A percentile compares a stretch with the other conserved stretches of the same genome.
phyloP scores from a whole-genome alignment of 1,140 invertebrate genomes.

The Drosophila orosa region DNA sequence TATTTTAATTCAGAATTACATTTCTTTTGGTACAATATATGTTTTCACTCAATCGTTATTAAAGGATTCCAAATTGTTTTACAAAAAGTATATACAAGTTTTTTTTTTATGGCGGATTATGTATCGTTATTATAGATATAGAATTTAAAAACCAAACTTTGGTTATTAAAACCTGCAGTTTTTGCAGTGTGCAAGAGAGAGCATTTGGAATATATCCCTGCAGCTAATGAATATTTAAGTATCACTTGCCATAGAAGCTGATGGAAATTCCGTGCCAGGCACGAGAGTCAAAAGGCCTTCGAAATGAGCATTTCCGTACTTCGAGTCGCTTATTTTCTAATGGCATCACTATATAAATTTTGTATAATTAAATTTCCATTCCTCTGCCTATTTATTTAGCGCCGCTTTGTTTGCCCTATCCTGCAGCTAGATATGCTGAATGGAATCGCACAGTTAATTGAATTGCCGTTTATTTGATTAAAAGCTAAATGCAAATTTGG shows the following conservation, averaged over 20 bases:
- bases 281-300: slow-evolving; percentile 10
- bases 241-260: slow-evolving; percentile 59
- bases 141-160: background rate
- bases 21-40: too few species aligned
- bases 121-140: too few species aligned
- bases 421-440: slow-evolving; percentile 12
- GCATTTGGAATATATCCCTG: slow-evolving; percentile 61
- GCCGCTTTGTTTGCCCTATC: slow-evolving; percentile 26
- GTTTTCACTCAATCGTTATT: too few species aligned
- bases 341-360: slow-evolving; percentile 46
- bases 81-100: too few species aligned
- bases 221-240: slow-evolving; percentile 71
- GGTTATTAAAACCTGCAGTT: background rate
- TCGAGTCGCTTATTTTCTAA: slow-evolving; percentile 24
- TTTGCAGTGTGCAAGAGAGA: slow-evolving; percentile 9
- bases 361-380: slow-evolving; percentile 63
- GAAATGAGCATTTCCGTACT: slow-evolving; percentile 51
- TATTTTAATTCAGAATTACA: too few species aligned
- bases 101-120: background rate
- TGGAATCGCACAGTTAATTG: slow-evolving; percentile 33
- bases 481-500: slow-evolving; percentile 31
- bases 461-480: slow-evolving; percentile 34
- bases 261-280: slow-evolving; percentile 64
- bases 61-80: too few species aligned
- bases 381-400: slow-evolving; percentile 47